These are phyloP conservation scores for Myotis findleyi DNA, from an alignment of 2,797 vertebrate species.

Conservation along the genomic window DNA sequence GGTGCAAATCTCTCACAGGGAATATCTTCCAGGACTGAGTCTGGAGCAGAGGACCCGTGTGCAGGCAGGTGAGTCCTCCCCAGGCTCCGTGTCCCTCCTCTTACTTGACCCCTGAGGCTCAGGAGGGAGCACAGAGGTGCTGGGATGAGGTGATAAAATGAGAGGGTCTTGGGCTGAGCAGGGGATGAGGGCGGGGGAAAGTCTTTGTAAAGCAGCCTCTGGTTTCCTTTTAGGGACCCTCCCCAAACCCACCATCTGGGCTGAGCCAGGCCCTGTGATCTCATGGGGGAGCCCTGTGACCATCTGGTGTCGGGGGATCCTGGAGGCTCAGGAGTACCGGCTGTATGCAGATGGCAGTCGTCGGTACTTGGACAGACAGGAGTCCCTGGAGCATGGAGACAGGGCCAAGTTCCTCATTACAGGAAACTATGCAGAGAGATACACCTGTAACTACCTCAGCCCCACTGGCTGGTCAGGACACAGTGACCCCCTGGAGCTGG, in stretches of 20 bases:
- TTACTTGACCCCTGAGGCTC: background rate
- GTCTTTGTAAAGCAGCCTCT: background rate
- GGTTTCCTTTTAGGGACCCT: background rate
- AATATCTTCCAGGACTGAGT: background rate
- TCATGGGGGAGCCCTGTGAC: fast-evolving
- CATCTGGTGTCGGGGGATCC: background rate
- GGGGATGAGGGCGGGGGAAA: background rate
- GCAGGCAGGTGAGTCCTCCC: background rate
- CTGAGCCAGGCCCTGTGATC: background rate
- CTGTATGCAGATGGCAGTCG: background rate
- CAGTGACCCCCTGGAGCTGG: background rate
- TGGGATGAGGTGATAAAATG: too few relatives aligned
- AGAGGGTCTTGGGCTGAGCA: fast-evolving
- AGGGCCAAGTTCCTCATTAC: background rate
- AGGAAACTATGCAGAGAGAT: background rate
- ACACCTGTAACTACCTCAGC: fast-evolving
- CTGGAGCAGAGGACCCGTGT: fast-evolving
- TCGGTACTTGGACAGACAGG: too few relatives aligned
- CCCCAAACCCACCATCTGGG: background rate
- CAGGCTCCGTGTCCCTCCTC: background rate
- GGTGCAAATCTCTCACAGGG: background rate
- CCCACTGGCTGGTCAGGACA: fast-evolving
- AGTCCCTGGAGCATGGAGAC: background rate
- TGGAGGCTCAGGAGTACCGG: fast-evolving
- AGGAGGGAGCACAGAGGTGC: fast-evolving